Base-by-base conservation (phyloP, 1,140 invertebrate species). In the Popillia japonica region DNA sequence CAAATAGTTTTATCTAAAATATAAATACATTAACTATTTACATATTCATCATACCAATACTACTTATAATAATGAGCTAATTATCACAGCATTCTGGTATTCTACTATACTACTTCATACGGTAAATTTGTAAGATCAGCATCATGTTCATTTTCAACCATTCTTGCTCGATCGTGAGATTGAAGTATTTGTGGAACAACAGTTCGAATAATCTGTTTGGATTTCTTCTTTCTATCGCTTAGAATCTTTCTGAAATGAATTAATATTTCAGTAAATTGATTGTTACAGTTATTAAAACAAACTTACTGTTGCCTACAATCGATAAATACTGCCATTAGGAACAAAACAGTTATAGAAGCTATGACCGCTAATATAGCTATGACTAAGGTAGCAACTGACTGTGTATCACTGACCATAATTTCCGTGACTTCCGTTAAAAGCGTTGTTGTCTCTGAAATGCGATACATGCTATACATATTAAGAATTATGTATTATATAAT, bases 301-400 rank as follows among this genome's bases (percentile, higher is more conserved):
- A 87, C 88, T 87, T 83, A 90, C 89, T 89, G 88, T 42, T 89
- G 87, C 79, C 85, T 85, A 81, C 87, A 89, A 77, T 90, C 89
- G 23, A 92, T 89, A 17, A 91, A 89, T n/a, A 91, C 84, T 64
- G 89, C 90, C 76, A 92, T 86, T 6, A 88, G 86, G 79, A 91
- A 92, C 11, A 92, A 86, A 10, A 88, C 79, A 3, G 89, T 87
- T 76, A 92, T 91, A 4, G 89, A 88, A 0, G 88, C 80, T 6
- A 91, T 82, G n/a, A 91, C 86, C 14, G 89, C 72, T 41, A 74
- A 86, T 42, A 91, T 82, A 0, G 89, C 86, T 3, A 91, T 86
- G 10, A 90, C 82, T 0, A 90, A 86, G 6, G 72, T 74, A 10
- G 34, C 72, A 17, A 74, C 27, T 7, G 72, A 41, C 42, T 74